Conservation (phyloP, 1,140 invertebrate genomes). For the Cotesia typhae region DNA sequence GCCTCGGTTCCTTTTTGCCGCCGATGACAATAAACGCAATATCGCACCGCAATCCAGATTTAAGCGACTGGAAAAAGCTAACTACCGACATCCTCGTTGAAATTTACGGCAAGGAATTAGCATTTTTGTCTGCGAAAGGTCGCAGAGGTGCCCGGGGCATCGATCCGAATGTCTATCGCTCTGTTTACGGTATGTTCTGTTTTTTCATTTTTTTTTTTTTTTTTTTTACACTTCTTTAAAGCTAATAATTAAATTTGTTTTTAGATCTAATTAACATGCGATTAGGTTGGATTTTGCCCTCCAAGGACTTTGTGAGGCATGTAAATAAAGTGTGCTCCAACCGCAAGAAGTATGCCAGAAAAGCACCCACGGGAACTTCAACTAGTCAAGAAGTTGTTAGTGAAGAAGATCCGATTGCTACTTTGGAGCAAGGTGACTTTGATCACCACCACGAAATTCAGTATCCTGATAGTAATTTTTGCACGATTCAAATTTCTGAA, state of each 20-base stretch:
- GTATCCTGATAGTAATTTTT: not conserved
- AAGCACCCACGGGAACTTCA: not conserved
- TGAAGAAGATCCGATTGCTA: not conserved
- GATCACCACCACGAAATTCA: not conserved
- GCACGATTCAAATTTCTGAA: not conserved
- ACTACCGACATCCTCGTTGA: constrained; percentile 27
- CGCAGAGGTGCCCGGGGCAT: constrained; percentile 25
- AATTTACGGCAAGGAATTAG: constrained; percentile 34
- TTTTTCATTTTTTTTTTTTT: not conserved
- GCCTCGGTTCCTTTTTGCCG: constrained; percentile 1
- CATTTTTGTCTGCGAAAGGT: constrained; percentile 25
- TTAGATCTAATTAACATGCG: constrained; percentile 27
- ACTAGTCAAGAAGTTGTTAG: not conserved
- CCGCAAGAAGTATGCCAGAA: constrained; percentile 10
- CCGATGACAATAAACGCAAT: constrained; percentile 29
- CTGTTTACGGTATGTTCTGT: constrained; percentile 21
- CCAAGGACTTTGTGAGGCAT: constrained; percentile 25
- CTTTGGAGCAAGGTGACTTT: not conserved
- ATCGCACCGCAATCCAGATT: constrained; percentile 16
- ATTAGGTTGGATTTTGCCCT: constrained; percentile 12
- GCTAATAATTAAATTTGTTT: not conserved
- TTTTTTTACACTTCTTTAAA: not conserved
- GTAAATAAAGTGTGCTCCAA: constrained; percentile 30
- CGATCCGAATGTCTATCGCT: constrained; percentile 23
- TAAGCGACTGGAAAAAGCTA: constrained; percentile 26